These are phyloP conservation scores for Perca flavescens DNA, from an alignment of 2,113 vertebrate genomes.

Conservation along the genomic window DNA sequence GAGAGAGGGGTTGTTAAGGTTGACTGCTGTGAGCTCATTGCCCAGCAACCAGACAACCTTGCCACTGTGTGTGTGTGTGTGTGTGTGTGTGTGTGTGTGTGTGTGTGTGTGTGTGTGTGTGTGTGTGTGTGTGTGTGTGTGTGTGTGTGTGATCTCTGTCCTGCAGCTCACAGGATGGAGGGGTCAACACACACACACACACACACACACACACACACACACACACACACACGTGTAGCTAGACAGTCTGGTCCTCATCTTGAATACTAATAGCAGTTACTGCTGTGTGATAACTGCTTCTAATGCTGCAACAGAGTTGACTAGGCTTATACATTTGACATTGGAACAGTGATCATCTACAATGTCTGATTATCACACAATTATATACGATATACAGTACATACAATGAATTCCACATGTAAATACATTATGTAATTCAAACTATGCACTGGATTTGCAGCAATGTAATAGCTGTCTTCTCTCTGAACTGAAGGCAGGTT, in stretches of 20 bases:
- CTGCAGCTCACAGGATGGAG: constrained; percentile 8
- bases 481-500: neutral
- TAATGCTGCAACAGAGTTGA: constrained; percentile 8
- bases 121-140: constrained; percentile 16
- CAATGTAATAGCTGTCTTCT: neutral
- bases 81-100: too few species aligned
- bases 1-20: constrained; percentile 68
- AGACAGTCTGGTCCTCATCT: constrained; percentile 29
- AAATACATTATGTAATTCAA: neutral
- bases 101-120: constrained; percentile 1
- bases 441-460: neutral
- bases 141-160: constrained; percentile 8
- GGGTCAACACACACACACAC: constrained; percentile 12
- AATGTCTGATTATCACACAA: neutral
- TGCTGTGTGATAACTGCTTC: constrained; percentile 32
- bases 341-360: constrained; percentile 9
- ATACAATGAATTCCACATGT: neutral
- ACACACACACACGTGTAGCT: constrained; percentile 13
- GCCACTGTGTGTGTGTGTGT: constrained; percentile 15
- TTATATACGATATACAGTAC: neutral
- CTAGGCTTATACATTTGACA: constrained; percentile 3
- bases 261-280: constrained; percentile 32
- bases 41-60: constrained; percentile 67
- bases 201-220: constrained; percentile 11
- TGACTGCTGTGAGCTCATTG: constrained; percentile 66